Conservation (phyloP, 2,888 invertebrate species). For the Anticlea derivata region DNA sequence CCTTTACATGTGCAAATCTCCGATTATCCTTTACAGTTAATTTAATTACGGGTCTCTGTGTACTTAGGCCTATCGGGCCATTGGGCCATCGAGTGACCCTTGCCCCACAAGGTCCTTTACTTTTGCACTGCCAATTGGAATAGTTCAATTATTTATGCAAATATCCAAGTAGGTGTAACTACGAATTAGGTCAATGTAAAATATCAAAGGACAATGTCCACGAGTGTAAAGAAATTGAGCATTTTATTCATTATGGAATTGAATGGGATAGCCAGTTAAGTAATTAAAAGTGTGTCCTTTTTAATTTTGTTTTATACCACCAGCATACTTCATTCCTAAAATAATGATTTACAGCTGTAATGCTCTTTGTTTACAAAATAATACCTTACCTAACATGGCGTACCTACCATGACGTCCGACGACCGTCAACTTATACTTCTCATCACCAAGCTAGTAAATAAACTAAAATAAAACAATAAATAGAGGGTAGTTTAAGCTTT, state of each 20-base stretch:
- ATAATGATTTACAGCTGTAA: too few species aligned
- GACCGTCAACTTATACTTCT: too few species aligned
- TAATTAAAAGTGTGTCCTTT: neutral
- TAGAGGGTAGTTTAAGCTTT: too few species aligned
- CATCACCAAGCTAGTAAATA: too few species aligned
- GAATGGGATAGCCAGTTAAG: neutral
- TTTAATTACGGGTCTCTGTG: conserved; percentile 55
- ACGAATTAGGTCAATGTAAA: conserved; percentile 9
- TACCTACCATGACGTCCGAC: too few species aligned
- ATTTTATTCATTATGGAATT: neutral
- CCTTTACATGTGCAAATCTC: conserved; percentile 43
- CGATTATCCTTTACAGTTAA: conserved; percentile 50
- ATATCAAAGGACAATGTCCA: conserved; percentile 2
- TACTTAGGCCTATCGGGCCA: conserved; percentile 54
- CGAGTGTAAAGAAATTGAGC: neutral
- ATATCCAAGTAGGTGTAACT: conserved; percentile 26
- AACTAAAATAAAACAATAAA: too few species aligned
- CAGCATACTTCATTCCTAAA: too few species aligned
- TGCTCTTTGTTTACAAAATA: too few species aligned
- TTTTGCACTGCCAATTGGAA: conserved; percentile 33
- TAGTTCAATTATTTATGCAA: conserved; percentile 33
- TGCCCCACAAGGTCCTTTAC: conserved; percentile 31
- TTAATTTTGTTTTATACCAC: neutral
- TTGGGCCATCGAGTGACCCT: conserved; percentile 41
- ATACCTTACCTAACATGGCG: too few species aligned